Conservation (phyloP, 2,113 vertebrate species). For the Cettia cetti region DNA sequence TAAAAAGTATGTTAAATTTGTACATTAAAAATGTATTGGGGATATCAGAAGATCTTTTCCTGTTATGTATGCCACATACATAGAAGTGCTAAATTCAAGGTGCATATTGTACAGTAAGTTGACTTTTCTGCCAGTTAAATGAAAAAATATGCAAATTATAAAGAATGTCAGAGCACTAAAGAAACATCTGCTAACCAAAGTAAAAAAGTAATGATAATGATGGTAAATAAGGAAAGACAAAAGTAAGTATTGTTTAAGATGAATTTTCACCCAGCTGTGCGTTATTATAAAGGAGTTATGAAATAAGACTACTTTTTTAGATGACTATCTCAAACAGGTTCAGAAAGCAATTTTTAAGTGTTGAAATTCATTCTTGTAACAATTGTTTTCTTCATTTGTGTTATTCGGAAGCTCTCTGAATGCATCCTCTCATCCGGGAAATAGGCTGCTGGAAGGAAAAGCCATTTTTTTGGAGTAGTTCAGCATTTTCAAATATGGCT, state of each 20-base stretch:
- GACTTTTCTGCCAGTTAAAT: conserved; percentile 64
- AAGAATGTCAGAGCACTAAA: conserved; percentile 71
- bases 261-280: conserved; percentile 59
- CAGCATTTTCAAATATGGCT: neutral
- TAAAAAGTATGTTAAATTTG: conserved; percentile 13
- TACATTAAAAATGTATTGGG: neutral
- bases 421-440: neutral
- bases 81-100: neutral
- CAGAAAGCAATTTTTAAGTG: neutral
- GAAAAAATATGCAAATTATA: conserved; percentile 76
- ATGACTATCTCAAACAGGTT: neutral
- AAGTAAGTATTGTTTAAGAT: conserved; percentile 63
- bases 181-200: conserved; percentile 77
- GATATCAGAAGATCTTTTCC: neutral
- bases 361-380: neutral
- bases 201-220: conserved; percentile 67
- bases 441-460: neutral
- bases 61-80: neutral
- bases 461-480: neutral
- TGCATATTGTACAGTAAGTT: conserved; percentile 27
- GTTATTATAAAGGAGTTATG: neutral
- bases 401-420: neutral
- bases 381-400: neutral
- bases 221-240: conserved; percentile 68
- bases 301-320: conserved; percentile 7